phyloP scores from a whole-genome alignment of 2,797 vertebrate species.

The Eupleurogrammus muticus region DNA sequence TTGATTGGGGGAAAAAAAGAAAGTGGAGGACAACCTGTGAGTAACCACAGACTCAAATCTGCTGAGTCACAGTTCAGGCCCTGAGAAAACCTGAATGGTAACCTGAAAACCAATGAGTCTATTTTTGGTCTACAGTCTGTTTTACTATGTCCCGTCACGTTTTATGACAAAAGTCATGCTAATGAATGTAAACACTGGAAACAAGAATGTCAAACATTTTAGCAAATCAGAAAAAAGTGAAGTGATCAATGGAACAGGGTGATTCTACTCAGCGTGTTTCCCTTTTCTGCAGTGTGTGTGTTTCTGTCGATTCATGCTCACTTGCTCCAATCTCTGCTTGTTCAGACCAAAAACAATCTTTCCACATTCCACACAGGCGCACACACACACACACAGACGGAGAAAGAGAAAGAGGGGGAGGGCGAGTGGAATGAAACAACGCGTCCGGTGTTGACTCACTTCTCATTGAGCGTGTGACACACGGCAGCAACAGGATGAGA shows the following conservation, averaged over 20 bases:
- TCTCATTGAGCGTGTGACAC: background rate
- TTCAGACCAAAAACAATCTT: background rate
- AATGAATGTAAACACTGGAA: background rate
- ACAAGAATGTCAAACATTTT: background rate
- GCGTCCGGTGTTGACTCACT: constrained; percentile 35
- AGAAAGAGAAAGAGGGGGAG: background rate
- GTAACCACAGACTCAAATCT: background rate
- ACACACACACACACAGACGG: constrained; percentile 2
- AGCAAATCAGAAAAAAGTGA: no score
- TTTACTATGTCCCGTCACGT: no score
- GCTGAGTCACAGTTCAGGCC: no score
- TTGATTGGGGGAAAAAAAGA: background rate
- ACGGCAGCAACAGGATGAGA: constrained; percentile 1
- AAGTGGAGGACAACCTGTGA: constrained; percentile 16
- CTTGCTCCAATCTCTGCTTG: no score
- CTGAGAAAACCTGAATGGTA: no score
- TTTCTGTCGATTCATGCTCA: no score
- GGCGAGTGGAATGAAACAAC: background rate
- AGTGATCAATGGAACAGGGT: no score
- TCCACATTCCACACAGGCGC: background rate
- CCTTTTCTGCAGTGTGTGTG: no score
- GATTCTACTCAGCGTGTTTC: no score
- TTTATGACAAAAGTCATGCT: background rate
- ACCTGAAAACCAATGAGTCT: no score
- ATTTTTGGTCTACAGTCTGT: no score